These are phyloP conservation scores for Gorsachius goisagi DNA, from an alignment of 2,113 vertebrate genomes.

Conservation along the genomic window DNA sequence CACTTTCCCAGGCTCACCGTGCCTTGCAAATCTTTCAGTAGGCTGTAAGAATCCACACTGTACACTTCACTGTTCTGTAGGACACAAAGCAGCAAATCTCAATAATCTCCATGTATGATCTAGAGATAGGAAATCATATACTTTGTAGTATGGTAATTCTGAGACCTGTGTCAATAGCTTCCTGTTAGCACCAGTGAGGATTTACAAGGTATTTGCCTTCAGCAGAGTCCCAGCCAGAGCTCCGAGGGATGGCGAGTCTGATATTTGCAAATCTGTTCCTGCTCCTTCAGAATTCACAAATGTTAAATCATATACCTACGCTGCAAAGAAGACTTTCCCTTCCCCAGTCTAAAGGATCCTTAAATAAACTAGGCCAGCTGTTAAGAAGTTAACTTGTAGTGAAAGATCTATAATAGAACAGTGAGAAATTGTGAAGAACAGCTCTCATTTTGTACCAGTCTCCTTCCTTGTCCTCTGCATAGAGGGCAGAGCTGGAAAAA, in stretches of 20 bases:
- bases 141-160: background rate
- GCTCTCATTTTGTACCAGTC: background rate
- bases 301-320: background rate
- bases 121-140: background rate
- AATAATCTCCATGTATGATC: fast-evolving
- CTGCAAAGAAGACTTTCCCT: background rate
- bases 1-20: background rate
- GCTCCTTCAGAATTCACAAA: background rate
- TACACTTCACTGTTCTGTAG: background rate
- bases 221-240: background rate
- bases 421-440: background rate
- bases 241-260: background rate
- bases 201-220: background rate
- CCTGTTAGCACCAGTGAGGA: background rate
- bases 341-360: background rate
- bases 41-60: background rate
- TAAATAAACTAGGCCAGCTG: background rate
- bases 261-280: background rate
- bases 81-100: background rate
- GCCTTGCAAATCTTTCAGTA: background rate
- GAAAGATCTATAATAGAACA: background rate
- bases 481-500: background rate
- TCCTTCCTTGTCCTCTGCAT: background rate
- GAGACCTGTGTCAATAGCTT: background rate
- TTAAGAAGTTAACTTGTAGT: background rate